A percentile compares a stretch with the other conserved stretches of the same genome.
These are phyloP conservation scores for Diadophis punctatus DNA, from an alignment of 2,113 vertebrate species.

Conservation along the genomic window DNA sequence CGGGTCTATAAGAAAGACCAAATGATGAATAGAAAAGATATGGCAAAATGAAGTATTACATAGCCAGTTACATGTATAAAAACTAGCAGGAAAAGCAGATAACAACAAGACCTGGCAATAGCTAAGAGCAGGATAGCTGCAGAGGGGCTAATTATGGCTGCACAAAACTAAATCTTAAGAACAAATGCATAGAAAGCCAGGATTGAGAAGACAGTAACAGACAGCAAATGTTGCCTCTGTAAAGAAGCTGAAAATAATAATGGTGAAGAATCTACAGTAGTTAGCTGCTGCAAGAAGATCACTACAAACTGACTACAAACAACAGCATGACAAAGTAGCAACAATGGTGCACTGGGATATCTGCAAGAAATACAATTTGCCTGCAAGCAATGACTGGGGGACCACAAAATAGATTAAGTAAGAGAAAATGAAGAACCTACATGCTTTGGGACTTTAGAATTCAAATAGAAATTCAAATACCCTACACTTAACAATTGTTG, in stretches of 20 bases:
- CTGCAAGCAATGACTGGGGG: neutral
- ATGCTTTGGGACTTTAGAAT: neutral
- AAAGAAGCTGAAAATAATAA: neutral
- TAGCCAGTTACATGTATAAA: neutral
- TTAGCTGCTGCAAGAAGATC: neutral
- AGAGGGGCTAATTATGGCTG: neutral
- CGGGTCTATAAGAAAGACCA: neutral
- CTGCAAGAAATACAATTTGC: neutral
- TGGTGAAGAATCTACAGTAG: neutral
- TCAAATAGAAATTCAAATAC: neutral
- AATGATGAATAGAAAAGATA: neutral
- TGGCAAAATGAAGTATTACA: neutral
- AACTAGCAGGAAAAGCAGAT: neutral
- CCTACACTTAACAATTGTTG: neutral
- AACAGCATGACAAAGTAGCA: neutral
- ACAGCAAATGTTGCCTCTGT: neutral
- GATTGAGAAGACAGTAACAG: neutral
- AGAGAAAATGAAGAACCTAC: neutral
- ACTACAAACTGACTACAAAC: neutral
- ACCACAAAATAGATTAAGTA: neutral
- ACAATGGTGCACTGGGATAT: neutral
- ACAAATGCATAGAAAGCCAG: neutral
- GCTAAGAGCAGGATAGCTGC: neutral
- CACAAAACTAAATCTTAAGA: neutral
- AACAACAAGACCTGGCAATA: neutral